These are phyloP conservation scores for Cettia cetti DNA, from an alignment of 2,113 vertebrate species.

Conservation along the genomic window DNA sequence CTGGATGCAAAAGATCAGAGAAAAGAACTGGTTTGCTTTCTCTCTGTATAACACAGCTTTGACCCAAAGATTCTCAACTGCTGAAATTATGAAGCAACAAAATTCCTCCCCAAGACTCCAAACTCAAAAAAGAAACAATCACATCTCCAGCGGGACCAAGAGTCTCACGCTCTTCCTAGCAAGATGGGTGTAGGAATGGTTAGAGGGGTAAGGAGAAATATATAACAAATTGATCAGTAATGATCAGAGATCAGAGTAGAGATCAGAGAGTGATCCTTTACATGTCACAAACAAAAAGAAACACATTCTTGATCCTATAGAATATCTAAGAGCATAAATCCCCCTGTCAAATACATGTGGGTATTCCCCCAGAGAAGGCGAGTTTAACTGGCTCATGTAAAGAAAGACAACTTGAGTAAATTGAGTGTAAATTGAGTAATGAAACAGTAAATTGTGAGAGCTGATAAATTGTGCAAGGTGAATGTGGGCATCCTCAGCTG, in stretches of 20 bases:
- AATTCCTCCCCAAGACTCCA: not conserved
- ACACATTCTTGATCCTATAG: not conserved
- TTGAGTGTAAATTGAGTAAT: not conserved
- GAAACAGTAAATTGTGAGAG: not conserved
- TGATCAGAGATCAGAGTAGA: too few species aligned
- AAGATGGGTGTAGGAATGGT: not conserved
- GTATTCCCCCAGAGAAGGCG: not conserved
- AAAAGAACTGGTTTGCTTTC: not conserved
- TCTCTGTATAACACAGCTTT: not conserved
- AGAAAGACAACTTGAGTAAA: not conserved
- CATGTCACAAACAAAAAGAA: not conserved
- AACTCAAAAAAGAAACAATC: not conserved
- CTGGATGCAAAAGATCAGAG: not conserved
- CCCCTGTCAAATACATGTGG: rapidly evolving
- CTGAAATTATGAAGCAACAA: not conserved
- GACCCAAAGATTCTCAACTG: not conserved
- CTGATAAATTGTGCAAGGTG: not conserved
- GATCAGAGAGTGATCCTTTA: not conserved
- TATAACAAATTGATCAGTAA: not conserved
- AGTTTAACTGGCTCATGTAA: not conserved
- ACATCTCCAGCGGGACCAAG: not conserved
- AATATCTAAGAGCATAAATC: not conserved
- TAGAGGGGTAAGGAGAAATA: not conserved
- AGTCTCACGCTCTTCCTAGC: not conserved
- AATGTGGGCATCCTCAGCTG: not conserved